Evolutionary conservation across 30 jellyfish, hydroid and myxozoan species (phyloP).

Genomic region (Mastigias papua): DNA sequence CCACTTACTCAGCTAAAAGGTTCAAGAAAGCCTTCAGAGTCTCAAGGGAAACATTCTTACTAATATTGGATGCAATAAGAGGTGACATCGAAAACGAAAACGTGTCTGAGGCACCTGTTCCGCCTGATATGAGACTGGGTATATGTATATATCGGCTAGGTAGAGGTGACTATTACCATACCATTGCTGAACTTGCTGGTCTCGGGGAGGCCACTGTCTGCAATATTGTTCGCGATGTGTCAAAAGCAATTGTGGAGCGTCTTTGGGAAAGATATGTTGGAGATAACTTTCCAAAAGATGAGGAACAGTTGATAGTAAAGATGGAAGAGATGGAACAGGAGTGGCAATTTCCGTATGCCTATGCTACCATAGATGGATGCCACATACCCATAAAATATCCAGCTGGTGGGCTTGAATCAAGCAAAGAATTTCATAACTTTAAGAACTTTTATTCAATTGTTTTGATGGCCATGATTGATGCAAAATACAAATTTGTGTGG

Average conservation of each 20-base stretch:
- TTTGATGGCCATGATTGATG: constrained; percentile 61
- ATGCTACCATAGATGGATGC: constrained; percentile 76
- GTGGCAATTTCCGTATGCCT: constrained; percentile 75
- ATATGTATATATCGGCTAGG: constrained; percentile 45
- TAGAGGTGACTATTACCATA: constrained; percentile 38
- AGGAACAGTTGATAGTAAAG: constrained; percentile 26
- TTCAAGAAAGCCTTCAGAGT: constrained; percentile 4
- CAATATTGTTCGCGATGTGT: constrained; percentile 43
- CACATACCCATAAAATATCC: constrained; percentile 76
- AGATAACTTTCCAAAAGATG: constrained; percentile 29
- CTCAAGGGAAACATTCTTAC: not conserved
- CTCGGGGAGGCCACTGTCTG: constrained; percentile 47
- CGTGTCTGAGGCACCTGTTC: constrained; percentile 39
- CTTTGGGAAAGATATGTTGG: constrained; percentile 48
- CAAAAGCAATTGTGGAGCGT: constrained; percentile 28
- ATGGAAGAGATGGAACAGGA: constrained; percentile 51
- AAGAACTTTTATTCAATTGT: constrained; percentile 43
- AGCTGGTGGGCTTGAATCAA: too few species aligned
- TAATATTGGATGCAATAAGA: not conserved
- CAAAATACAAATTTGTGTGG: constrained; percentile 52
- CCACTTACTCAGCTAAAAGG: not conserved
- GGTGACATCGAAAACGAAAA: constrained; percentile 20
- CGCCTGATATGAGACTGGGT: constrained; percentile 48
- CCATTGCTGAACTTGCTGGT: constrained; percentile 61
- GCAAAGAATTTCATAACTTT: constrained; percentile 56